Base-by-base conservation (phyloP, 2,888 invertebrate genomes). In the Sarcophaga subvicina region DNA sequence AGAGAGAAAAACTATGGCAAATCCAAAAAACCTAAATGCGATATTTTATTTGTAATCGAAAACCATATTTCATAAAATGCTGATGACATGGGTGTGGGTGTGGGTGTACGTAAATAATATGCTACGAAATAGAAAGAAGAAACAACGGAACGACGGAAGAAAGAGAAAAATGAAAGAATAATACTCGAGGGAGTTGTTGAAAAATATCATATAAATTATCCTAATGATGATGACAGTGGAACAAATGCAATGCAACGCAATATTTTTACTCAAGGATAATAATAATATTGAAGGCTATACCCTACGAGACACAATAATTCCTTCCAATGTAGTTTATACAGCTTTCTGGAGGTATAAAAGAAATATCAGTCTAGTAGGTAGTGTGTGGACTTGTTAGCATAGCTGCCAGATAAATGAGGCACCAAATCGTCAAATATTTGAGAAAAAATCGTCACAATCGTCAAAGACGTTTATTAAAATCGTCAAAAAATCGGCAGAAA, bases 21-120 rank as follows among this genome's bases (percentile, higher is more conserved):
- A 37, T 10, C 37, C 37, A 10, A 0, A 37, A 10, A 37, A 37
- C 10, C 60, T 71, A 76, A 79, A 66, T 37, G 47, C 6, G 70
- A 27, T 60, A 64, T 75, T 59, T 71, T 64, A 14, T 80, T 27
- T 17, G 22, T 37, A 71, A 76, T 49, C 49, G 0, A 47, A 54
- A 54, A 45, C 54, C 60, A 81, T 85, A 73, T 60, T 66, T 85
- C 78, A 78, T 78, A 77, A 63, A 78, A 63, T 60, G 14, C 67
- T 47, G 59, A 27, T 27, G n/a, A 62, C 45, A 20, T 12, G 20
- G n/a, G 14, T 4, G 37, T 17, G 12, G 14, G 27, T 4, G 1
- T 17, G 69, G 5, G 12, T 54, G 54, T 71, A 59, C 54, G 27
- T 27, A 54, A 20, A 75, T 45, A 64, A 75, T 64, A 75, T 70